Evolutionary conservation across 2,888 invertebrate genomes (phyloP).

Genomic region (Corythucha ciliata): DNA sequence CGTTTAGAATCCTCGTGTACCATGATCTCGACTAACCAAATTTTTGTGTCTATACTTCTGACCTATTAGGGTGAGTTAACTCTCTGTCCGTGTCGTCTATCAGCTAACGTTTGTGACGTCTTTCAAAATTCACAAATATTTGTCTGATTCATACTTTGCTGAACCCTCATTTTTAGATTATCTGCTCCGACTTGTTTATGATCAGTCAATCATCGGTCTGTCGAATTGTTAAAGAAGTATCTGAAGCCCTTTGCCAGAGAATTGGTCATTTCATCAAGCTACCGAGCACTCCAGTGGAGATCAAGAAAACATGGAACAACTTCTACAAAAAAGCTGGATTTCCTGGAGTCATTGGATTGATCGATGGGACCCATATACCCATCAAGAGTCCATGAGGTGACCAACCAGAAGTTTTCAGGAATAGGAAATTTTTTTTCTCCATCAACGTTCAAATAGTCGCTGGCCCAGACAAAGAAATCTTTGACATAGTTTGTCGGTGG

Average conservation of each 20-base stretch:
- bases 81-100: no score
- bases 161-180: slow-evolving; percentile 16
- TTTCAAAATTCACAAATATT: no score
- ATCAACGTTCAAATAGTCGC: not conserved
- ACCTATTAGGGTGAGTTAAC: no score
- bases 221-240: not conserved
- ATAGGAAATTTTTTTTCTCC: no score
- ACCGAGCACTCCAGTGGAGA: not conserved
- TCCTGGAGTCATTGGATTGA: slow-evolving; percentile 9
- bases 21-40: no score
- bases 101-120: no score
- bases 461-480: not conserved
- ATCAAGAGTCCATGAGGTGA: not conserved
- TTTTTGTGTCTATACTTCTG: no score
- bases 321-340: slow-evolving; percentile 8
- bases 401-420: slow-evolving; percentile 4
- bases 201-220: not conserved
- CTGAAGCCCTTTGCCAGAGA: not conserved
- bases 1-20: no score
- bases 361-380: slow-evolving; percentile 4
- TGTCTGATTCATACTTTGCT: no score
- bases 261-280: not conserved
- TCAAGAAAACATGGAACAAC: not conserved
- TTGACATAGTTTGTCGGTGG: slow-evolving; percentile 1
- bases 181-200: not conserved